Evolutionary conservation across 2,797 vertebrate species (phyloP).

Genomic region (Sebastes goodei): DNA sequence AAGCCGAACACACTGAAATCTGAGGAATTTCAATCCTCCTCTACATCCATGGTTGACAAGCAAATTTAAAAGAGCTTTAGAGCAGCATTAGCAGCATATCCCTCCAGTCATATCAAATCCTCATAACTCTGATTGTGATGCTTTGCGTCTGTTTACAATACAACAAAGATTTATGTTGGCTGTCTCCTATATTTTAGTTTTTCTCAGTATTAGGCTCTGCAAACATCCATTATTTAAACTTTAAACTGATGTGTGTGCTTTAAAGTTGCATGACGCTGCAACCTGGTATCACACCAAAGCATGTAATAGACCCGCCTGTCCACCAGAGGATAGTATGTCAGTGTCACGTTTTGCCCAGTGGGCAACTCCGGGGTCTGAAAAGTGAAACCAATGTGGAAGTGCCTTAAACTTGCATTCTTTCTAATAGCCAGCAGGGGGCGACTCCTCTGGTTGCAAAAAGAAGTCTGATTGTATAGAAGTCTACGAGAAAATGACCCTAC

Average conservation of each 20-base stretch:
- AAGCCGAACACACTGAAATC: constrained; percentile 29
- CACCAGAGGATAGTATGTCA: too few species aligned
- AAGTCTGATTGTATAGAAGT: too few species aligned
- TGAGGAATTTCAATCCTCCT: constrained; percentile 44
- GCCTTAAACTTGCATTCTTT: too few species aligned
- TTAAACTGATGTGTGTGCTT: not conserved
- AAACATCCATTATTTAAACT: not conserved
- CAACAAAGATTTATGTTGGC: not conserved
- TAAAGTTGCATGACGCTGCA: not conserved
- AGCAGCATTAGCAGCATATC: constrained; percentile 10
- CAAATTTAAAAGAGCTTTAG: constrained; percentile 34
- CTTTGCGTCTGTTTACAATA: not conserved
- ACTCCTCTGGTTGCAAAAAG: too few species aligned
- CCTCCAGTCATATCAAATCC: constrained; percentile 16
- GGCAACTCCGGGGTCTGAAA: too few species aligned
- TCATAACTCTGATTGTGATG: not conserved
- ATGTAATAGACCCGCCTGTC: too few species aligned
- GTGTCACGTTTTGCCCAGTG: too few species aligned
- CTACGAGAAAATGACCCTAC: too few species aligned
- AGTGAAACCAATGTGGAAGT: too few species aligned
- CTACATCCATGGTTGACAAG: constrained; percentile 31
- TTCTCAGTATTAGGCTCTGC: not conserved
- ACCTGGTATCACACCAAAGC: too few species aligned
- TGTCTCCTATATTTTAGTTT: not conserved
- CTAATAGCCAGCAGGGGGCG: too few species aligned